These are phyloP conservation scores for Sapayoa aenigma DNA, from an alignment of 2,113 vertebrate genomes.

Conservation along the genomic window DNA sequence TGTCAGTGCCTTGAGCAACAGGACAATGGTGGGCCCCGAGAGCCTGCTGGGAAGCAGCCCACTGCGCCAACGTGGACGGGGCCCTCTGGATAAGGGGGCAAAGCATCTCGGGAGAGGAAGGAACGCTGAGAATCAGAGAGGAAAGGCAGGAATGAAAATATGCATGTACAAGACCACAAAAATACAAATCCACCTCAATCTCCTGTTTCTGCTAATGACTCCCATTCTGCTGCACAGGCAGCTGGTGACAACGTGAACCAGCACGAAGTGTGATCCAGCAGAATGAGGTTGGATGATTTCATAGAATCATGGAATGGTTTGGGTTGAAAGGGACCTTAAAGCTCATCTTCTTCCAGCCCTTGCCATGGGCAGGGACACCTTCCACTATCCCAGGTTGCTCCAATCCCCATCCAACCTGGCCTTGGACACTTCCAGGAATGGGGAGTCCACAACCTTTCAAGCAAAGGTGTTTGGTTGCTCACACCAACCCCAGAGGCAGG, in stretches of 20 bases:
- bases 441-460: not conserved
- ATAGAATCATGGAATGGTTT: not conserved
- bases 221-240: not conserved
- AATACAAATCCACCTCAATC: constrained; percentile 19
- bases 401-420: not conserved
- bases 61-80: constrained; percentile 62
- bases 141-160: constrained; percentile 72
- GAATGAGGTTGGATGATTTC: not conserved
- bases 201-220: not conserved
- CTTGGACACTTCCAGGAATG: not conserved
- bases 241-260: not conserved
- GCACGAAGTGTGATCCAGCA: not conserved
- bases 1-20: constrained; percentile 68
- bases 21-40: constrained; percentile 70
- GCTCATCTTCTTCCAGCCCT: not conserved
- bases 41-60: constrained; percentile 71
- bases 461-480: not conserved
- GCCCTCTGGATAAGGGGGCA: constrained; percentile 69
- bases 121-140: constrained; percentile 71
- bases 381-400: not conserved
- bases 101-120: constrained; percentile 72
- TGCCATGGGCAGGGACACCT: not conserved
- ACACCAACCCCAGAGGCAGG: not conserved
- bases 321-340: not conserved
- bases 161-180: constrained; percentile 39